phyloP scores from a whole-genome alignment of 2,888 invertebrate genomes.

The Anagyrus pseudococci region DNA sequence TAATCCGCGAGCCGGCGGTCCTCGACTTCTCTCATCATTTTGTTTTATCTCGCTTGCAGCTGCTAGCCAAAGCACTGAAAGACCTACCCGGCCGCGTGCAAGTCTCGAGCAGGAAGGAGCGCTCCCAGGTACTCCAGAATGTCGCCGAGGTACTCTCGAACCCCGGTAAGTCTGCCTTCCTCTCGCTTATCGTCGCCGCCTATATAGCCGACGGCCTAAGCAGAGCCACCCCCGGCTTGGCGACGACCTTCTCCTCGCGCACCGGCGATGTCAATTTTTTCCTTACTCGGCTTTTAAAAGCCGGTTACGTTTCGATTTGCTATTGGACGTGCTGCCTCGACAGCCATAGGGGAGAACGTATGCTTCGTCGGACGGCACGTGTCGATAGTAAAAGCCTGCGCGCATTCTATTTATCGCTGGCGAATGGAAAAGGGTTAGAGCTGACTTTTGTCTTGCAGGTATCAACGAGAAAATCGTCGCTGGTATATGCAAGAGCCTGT shows the following conservation, averaged over 20 bases:
- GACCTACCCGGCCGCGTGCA: conserved; percentile 78
- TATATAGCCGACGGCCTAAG: not conserved
- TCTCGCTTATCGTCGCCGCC: not conserved
- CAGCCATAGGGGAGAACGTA: not conserved
- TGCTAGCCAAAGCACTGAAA: conserved; percentile 73
- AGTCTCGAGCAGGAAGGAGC: conserved; percentile 74
- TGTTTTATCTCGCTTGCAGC: conserved; percentile 61
- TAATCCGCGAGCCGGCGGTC: conserved; percentile 20
- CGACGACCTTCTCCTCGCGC: not conserved
- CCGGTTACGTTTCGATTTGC: not conserved
- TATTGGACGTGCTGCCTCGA: not conserved
- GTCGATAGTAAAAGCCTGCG: not conserved
- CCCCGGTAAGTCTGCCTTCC: conserved; percentile 69
- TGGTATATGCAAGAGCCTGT: conserved; percentile 79
- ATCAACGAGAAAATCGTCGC: conserved; percentile 79
- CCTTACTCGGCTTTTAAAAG: not conserved
- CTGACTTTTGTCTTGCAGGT: conserved; percentile 64
- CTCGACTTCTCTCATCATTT: conserved; percentile 33
- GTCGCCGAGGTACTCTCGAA: conserved; percentile 75
- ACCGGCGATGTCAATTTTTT: not conserved
- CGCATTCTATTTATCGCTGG: not conserved
- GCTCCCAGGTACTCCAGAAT: conserved; percentile 72
- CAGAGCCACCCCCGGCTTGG: not conserved
- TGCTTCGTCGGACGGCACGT: not conserved
- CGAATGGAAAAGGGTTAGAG: not conserved